Conservation (phyloP, 2,113 vertebrate genomes). For the Triplophysa rosa region DNA sequence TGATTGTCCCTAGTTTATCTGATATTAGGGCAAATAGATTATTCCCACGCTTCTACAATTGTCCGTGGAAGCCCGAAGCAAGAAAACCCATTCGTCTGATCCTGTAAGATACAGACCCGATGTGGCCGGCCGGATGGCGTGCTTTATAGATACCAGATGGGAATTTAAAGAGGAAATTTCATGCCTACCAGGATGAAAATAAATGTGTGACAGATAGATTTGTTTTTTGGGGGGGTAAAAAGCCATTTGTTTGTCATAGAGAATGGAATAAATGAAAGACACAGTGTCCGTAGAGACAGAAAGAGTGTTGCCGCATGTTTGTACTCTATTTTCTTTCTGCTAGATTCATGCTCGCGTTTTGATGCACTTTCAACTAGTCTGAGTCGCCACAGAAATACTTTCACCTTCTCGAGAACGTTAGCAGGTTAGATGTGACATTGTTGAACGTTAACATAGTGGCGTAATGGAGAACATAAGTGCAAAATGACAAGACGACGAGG, state of each 20-base stretch:
- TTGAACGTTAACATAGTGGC: neutral
- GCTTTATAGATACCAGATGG: constrained; percentile 48
- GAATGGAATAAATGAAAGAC: neutral
- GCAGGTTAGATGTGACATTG: neutral
- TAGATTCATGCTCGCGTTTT: neutral
- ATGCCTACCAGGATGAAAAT: constrained; percentile 23
- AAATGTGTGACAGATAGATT: neutral
- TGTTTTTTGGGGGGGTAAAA: neutral
- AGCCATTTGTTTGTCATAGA: constrained; percentile 24
- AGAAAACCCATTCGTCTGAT: constrained; percentile 73
- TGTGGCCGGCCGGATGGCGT: constrained; percentile 53
- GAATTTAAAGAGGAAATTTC: constrained; percentile 59
- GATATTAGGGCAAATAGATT: constrained; percentile 68
- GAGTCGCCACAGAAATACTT: neutral
- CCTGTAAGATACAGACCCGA: constrained; percentile 63
- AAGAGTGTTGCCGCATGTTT: neutral
- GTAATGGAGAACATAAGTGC: neutral
- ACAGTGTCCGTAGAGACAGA: constrained; percentile 16
- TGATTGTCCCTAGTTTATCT: constrained; percentile 72
- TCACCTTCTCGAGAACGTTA: neutral
- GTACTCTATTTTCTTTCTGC: neutral
- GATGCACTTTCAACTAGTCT: neutral
- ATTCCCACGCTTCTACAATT: constrained; percentile 64
- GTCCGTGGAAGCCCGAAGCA: constrained; percentile 60
- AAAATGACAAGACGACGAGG: neutral